Conservation (phyloP, 1,140 invertebrate genomes). For the Artemia franciscana region DNA sequence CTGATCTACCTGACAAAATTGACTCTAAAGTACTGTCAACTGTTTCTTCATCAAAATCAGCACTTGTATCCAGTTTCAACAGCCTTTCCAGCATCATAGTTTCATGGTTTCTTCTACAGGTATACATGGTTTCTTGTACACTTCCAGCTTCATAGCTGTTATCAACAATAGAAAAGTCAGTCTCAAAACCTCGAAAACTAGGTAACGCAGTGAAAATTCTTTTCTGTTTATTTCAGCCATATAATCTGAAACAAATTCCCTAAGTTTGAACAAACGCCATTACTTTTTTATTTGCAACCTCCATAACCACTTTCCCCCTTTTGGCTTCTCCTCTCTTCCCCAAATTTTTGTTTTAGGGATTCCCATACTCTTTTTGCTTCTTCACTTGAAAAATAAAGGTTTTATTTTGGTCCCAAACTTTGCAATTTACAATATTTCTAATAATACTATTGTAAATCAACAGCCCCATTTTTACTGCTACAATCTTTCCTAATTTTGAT, state of each 20-base stretch:
- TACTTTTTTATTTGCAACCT: neutral
- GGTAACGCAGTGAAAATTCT: neutral
- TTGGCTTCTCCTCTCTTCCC: neutral
- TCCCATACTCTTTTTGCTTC: neutral
- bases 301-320: neutral
- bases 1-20: neutral
- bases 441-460: too few species aligned
- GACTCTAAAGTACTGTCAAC: neutral
- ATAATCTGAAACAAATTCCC: neutral
- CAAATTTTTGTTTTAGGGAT: neutral
- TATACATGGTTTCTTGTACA: neutral
- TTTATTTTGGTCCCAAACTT: too few species aligned
- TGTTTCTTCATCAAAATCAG: neutral
- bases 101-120: neutral
- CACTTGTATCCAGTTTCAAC: too few species aligned
- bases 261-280: neutral
- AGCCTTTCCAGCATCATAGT: too few species aligned
- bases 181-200: neutral
- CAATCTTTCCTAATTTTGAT: too few species aligned
- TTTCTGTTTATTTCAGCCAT: neutral
- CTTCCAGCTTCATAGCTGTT: neutral
- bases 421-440: too few species aligned
- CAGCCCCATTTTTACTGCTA: too few species aligned
- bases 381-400: neutral
- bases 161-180: neutral